Conservation (phyloP, 1,140 invertebrate genomes). For the Bombyx mandarina region DNA sequence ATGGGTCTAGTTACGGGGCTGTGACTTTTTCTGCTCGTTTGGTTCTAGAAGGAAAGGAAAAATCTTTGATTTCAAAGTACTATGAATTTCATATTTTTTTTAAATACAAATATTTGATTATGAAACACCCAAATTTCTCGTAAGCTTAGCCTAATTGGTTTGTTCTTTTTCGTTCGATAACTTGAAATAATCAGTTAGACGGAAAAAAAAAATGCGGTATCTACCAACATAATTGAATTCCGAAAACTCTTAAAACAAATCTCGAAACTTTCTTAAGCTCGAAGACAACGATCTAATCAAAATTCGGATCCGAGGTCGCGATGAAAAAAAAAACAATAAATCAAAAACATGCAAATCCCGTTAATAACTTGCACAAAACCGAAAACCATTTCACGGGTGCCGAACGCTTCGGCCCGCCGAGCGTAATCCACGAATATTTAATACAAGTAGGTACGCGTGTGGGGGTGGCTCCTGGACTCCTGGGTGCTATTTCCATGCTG, state of each 20-base stretch:
- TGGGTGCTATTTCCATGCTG: conserved; percentile 68
- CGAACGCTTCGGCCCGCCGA: conserved; percentile 28
- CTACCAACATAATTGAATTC: conserved; percentile 1
- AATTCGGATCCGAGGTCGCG: conserved; percentile 1
- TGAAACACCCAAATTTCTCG: background rate
- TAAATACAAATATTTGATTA: no score
- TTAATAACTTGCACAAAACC: conserved; percentile 70
- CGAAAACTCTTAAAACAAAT: conserved; percentile 1
- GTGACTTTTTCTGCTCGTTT: no score
- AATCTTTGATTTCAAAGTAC: no score
- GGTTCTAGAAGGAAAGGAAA: no score
- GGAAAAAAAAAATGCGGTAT: background rate
- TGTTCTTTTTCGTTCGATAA: no score
- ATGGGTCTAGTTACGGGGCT: no score
- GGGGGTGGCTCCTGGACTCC: conserved; percentile 51
- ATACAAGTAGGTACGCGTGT: conserved; percentile 50
- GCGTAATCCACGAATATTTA: conserved; percentile 62
- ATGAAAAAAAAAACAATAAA: conserved; percentile 55
- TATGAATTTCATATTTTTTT: no score
- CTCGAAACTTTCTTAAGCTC: background rate
- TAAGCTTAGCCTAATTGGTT: background rate
- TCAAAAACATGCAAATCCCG: conserved; percentile 68
- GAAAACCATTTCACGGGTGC: conserved; percentile 65
- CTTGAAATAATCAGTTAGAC: background rate
- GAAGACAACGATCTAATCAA: conserved; percentile 14